These are phyloP conservation scores for Xenentodon cancila DNA, from an alignment of 2,797 vertebrate species.

Conservation along the genomic window DNA sequence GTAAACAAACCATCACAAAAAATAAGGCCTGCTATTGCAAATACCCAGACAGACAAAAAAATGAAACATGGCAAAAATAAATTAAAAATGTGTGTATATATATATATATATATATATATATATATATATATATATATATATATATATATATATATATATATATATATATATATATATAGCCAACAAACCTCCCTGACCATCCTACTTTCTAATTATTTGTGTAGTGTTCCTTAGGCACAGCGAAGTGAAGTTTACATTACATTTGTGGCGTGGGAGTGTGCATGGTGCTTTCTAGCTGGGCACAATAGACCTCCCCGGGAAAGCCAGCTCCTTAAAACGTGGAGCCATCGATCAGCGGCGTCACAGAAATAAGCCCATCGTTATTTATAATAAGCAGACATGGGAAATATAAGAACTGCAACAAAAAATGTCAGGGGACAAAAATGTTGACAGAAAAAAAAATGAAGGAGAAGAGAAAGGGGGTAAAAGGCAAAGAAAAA, in stretches of 20 bases:
- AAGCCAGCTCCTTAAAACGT: constrained; percentile 1
- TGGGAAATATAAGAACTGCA: constrained; percentile 20
- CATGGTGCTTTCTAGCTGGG: not conserved
- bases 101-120: too few species aligned
- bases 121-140: too few species aligned
- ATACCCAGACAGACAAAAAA: too few species aligned
- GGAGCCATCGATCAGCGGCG: constrained; percentile 8
- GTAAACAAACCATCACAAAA: too few species aligned
- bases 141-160: too few species aligned
- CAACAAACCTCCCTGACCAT: too few species aligned
- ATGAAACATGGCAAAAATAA: too few species aligned
- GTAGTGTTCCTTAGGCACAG: too few species aligned
- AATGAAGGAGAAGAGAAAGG: not conserved
- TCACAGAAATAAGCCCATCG: constrained; percentile 16
- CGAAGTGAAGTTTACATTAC: not conserved
- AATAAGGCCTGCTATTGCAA: too few species aligned
- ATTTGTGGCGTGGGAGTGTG: not conserved
- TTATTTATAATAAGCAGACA: constrained; percentile 34
- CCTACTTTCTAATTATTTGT: too few species aligned
- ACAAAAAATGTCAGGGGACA: constrained; percentile 6
- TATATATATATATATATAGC: too few species aligned
- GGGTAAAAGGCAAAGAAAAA: not conserved
- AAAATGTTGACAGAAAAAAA: not conserved
- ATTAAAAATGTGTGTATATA: too few species aligned
- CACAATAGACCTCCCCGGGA: constrained; percentile 18